A percentile compares a stretch with the other conserved stretches of the same genome.
These are phyloP conservation scores for Ectemnius continuus DNA, from an alignment of 2,888 invertebrate genomes.

Conservation along the genomic window DNA sequence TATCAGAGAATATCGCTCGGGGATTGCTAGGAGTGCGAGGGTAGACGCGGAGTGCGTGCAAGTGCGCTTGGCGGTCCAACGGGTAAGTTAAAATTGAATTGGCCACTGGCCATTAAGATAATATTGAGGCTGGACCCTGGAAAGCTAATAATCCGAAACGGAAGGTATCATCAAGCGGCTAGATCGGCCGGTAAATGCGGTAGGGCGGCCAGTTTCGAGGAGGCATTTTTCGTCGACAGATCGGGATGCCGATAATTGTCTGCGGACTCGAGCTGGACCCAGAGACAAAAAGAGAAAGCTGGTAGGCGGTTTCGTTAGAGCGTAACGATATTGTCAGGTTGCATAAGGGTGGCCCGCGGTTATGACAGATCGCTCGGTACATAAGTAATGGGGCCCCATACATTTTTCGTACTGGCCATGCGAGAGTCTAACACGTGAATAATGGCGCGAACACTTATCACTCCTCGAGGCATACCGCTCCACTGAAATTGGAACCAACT, in stretches of 20 bases:
- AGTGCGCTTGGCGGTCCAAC: neutral
- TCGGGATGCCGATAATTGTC: constrained; percentile 54
- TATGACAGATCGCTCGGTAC: constrained; percentile 65
- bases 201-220: neutral
- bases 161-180: constrained; percentile 34
- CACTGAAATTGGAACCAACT: no score
- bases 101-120: neutral
- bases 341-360: constrained; percentile 57
- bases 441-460: neutral
- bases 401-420: constrained; percentile 50
- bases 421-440: neutral
- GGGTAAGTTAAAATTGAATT: constrained; percentile 6
- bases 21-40: neutral
- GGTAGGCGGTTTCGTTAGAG: constrained; percentile 62
- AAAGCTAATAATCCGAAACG: constrained; percentile 17
- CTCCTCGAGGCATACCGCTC: constrained; percentile 16
- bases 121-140: neutral
- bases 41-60: neutral
- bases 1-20: neutral
- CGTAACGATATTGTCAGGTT: constrained; percentile 69
- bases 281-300: constrained; percentile 17
- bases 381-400: constrained; percentile 59
- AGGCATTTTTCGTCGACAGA: constrained; percentile 38
- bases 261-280: constrained; percentile 30
- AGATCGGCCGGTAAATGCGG: neutral